These are phyloP conservation scores for Lottia gigantea DNA, from an alignment of 2,888 invertebrate species.

Conservation along the genomic window DNA sequence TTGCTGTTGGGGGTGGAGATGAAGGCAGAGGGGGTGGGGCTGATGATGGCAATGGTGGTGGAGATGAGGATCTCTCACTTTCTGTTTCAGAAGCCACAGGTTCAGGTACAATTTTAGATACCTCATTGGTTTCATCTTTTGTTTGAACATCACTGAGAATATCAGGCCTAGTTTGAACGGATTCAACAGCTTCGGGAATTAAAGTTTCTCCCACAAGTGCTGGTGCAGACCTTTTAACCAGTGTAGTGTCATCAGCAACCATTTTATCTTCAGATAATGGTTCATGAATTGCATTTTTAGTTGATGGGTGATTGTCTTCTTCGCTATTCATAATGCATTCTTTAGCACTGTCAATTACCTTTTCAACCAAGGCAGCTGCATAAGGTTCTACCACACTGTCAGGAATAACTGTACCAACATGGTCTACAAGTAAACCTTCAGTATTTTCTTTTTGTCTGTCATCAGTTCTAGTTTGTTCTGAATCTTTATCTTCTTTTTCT, in stretches of 20 bases:
- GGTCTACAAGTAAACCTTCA: not conserved
- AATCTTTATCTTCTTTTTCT: too few species aligned
- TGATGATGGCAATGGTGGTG: slow-evolving; percentile 10
- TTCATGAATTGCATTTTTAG: not conserved
- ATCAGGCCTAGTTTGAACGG: not conserved
- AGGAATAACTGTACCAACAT: not conserved
- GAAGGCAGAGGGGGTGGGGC: slow-evolving; percentile 13
- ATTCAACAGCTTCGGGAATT: not conserved
- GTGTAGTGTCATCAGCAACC: slow-evolving; percentile 4
- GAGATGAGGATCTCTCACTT: not conserved
- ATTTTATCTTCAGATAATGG: not conserved
- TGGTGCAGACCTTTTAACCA: slow-evolving; percentile 12
- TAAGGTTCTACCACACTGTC: slow-evolving; percentile 11
- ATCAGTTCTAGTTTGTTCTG: not conserved
- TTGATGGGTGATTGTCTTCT: too few species aligned
- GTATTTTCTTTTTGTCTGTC: not conserved
- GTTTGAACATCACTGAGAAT: slow-evolving; percentile 10
- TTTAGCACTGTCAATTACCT: slow-evolving; percentile 8
- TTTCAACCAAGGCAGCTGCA: slow-evolving; percentile 20
- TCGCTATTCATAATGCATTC: slow-evolving; percentile 1
- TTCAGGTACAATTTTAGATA: slow-evolving; percentile 12
- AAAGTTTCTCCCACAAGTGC: slow-evolving; percentile 2
- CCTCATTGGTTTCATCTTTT: slow-evolving; percentile 15
- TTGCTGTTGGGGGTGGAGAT: slow-evolving; percentile 6
- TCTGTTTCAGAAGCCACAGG: slow-evolving; percentile 10